A percentile compares a stretch with the other conserved stretches of the same genome.
These are phyloP conservation scores for Rhyzopertha dominica DNA, from an alignment of 1,140 invertebrate genomes.

Conservation along the genomic window DNA sequence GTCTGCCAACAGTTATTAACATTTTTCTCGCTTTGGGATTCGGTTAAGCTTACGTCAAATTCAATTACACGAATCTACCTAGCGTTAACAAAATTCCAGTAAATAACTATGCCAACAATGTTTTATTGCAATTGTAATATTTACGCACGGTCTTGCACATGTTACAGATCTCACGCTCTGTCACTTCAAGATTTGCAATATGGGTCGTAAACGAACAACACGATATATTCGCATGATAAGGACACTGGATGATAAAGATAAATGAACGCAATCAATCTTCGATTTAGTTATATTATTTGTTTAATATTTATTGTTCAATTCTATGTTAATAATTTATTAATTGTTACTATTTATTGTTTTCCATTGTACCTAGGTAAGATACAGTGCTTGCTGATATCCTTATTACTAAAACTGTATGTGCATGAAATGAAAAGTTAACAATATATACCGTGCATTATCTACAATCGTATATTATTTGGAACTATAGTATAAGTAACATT, in stretches of 20 bases:
- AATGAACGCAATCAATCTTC: slow-evolving; percentile 8
- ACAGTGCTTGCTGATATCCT: too few relatives aligned
- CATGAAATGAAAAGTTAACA: too few relatives aligned
- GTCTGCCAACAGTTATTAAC: not conserved
- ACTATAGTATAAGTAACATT: too few relatives aligned
- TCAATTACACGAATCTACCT: not conserved
- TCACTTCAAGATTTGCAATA: slow-evolving; percentile 61
- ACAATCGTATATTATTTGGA: too few relatives aligned
- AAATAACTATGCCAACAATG: too few relatives aligned
- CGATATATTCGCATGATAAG: slow-evolving; percentile 25
- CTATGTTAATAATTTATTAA: not conserved
- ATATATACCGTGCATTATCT: too few relatives aligned
- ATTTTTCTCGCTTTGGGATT: not conserved
- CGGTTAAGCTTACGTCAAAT: not conserved
- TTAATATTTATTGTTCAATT: slow-evolving; percentile 1
- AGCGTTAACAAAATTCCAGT: too few relatives aligned
- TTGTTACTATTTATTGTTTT: not conserved
- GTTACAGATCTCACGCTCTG: slow-evolving; percentile 57
- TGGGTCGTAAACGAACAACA: slow-evolving; percentile 51
- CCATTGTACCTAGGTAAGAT: not conserved
- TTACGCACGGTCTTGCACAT: slow-evolving; percentile 18
- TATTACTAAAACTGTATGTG: too few relatives aligned
- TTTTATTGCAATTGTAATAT: slow-evolving; percentile 4
- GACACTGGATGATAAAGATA: slow-evolving; percentile 17
- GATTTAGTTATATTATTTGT: not conserved